Conservation (phyloP, 2,113 vertebrate species). For the Notothenia rossii region DNA sequence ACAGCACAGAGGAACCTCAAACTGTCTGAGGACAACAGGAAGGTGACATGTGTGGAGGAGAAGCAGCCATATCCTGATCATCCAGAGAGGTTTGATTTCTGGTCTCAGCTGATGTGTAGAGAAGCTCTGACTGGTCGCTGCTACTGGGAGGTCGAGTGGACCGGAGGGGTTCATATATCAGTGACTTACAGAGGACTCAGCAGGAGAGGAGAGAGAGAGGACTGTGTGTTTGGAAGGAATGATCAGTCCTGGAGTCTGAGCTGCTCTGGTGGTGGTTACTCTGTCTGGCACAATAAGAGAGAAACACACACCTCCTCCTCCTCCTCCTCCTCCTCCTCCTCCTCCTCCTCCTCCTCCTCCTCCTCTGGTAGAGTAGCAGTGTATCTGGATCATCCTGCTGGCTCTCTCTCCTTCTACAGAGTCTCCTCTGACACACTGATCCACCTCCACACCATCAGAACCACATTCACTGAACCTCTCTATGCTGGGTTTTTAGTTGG, state of each 20-base stretch:
- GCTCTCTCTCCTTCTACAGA: too few species aligned
- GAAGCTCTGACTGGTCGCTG: not conserved
- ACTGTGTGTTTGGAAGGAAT: not conserved
- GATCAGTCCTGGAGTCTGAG: not conserved
- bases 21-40: not conserved
- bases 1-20: not conserved
- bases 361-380: too few species aligned
- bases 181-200: not conserved
- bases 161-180: not conserved
- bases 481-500: too few species aligned
- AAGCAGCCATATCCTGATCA: not conserved
- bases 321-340: too few species aligned
- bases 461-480: too few species aligned
- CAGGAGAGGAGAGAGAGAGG: not conserved
- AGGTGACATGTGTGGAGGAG: not conserved
- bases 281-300: not conserved
- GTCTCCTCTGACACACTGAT: too few species aligned
- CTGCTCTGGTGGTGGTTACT: not conserved
- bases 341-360: too few species aligned
- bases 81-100: not conserved
- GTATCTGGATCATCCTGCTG: too few species aligned
- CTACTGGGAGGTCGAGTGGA: not conserved
- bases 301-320: too few species aligned
- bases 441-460: too few species aligned
- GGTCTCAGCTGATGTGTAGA: not conserved